Percentiles rank a stretch among this genome's conserved stretches.
phyloP scores from a whole-genome alignment of 2,888 invertebrate species.

The Tridacna crocea region DNA sequence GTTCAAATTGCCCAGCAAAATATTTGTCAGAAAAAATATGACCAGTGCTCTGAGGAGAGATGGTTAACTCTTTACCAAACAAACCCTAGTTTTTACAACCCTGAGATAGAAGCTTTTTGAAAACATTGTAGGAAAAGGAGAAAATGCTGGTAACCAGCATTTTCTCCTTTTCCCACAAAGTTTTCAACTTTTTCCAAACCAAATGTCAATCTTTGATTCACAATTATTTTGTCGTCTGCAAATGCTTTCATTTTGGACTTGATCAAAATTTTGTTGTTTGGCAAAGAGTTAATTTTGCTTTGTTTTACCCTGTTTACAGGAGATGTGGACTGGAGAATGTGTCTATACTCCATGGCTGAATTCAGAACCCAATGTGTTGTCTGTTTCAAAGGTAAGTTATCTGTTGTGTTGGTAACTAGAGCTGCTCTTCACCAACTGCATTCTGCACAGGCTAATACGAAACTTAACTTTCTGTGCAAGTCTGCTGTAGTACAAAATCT shows the following conservation, averaged over 20 bases:
- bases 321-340: neutral
- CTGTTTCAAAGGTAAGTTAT: neutral
- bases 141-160: neutral
- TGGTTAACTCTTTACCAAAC: neutral
- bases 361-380: neutral
- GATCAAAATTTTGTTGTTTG: neutral
- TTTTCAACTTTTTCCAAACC: no score
- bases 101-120: neutral
- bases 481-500: no score
- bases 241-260: neutral
- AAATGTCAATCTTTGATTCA: neutral
- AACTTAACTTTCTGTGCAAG: no score
- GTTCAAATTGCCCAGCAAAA: no score
- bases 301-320: neutral
- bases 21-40: no score
- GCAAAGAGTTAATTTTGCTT: neutral
- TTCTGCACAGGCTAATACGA: no score
- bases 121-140: neutral
- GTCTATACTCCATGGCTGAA: neutral
- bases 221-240: neutral
- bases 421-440: no score
- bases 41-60: no score
- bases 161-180: neutral
- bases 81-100: neutral
- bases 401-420: neutral